Evolutionary conservation across 2,113 vertebrate genomes (phyloP), one percentile per base, ranked within the genome.

Genomic region (Antechinus stuartii): DNA sequence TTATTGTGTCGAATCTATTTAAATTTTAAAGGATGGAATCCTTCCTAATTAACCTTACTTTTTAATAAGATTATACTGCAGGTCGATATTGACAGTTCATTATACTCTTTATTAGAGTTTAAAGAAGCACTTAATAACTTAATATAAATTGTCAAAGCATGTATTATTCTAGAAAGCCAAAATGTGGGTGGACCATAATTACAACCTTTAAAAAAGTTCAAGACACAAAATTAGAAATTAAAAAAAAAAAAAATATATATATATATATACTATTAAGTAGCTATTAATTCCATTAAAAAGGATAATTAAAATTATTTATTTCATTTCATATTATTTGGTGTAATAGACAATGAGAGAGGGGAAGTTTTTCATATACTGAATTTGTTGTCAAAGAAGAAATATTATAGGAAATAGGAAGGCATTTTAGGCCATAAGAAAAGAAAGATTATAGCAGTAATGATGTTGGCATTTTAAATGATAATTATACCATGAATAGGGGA

Each of bases 41-140:
- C 96, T 98, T 98, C 92, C 96, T 98, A 98, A 98, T 98, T 98
- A 98, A 97, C 96, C 97, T 98, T 96, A 97, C 95, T 91, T 98
- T 96, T 97, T 98, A 97, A 97, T 97, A 98, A 97, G 96, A 97
- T 98, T 98, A 97, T 95, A 97, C 93, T 98, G 92, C 93, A 97
- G 98, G 98, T 97, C 98, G 98, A 98, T 97, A 98, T 54, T 97
- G 95, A 95, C 96, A 97, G 94, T 97, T 98, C 97, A 96, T 98
- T 98, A 96, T 96, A 95, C 95, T 98, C 96, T 98, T 97, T 98
- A 98, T 97, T 98, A 91, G 96, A 92, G 95, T 98, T 98, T 95
- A 97, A 97, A 95, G 95, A 97, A 97, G 95, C 53, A 98, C 90
- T 97, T 97, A 89, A 89, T 95, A 52, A 96, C 90, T 90, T 95